Conservation (phyloP, 2,797 vertebrate species). For the Enteromius argenteus region DNA sequence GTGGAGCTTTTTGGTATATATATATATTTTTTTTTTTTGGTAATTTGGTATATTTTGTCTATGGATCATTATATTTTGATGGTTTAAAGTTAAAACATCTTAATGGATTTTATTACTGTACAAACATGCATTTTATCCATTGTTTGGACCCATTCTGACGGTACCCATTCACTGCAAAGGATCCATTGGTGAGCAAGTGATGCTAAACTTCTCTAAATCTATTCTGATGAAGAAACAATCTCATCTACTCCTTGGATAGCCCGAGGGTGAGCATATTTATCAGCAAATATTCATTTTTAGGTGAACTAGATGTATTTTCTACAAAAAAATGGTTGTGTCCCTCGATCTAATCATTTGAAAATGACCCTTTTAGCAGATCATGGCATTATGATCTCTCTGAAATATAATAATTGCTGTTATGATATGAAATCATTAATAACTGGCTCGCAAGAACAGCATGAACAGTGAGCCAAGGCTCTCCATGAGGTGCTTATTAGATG, state of each 20-base stretch:
- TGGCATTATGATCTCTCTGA: neutral
- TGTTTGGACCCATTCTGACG: neutral
- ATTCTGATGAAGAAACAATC: neutral
- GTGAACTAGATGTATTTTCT: neutral
- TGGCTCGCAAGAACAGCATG: constrained; percentile 34
- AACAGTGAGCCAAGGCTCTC: constrained; percentile 46
- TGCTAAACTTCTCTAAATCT: neutral
- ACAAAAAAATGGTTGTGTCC: neutral
- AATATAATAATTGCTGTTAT: neutral
- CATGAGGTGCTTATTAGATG: constrained; percentile 60
- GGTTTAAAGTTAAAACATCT: neutral
- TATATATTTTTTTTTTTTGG: no score
- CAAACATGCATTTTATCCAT: neutral
- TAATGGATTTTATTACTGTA: neutral
- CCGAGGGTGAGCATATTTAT: neutral
- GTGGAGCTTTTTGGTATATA: neutral
- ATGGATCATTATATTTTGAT: no score
- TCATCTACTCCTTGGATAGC: neutral
- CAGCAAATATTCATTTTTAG: neutral
- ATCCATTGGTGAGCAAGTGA: neutral
- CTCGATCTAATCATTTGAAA: neutral
- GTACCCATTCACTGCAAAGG: neutral
- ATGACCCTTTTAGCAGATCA: neutral
- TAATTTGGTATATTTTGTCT: no score
- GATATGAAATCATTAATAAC: constrained; percentile 20